phyloP scores from a whole-genome alignment of 2,888 invertebrate genomes.

The Lasioglossum marginatum region DNA sequence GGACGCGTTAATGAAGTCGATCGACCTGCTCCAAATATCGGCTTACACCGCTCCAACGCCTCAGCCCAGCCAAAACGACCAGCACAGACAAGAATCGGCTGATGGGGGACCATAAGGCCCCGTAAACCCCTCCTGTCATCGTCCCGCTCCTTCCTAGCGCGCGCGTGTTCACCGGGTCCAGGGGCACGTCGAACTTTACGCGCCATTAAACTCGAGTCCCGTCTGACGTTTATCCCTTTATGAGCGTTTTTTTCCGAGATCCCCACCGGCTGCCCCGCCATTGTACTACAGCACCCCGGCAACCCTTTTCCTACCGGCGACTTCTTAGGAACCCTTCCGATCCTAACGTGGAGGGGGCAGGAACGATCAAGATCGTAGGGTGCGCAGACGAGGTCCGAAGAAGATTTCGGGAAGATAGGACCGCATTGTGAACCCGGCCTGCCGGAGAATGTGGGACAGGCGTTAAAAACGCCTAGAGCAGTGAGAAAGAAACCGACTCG shows the following conservation, averaged over 20 bases:
- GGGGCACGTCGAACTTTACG: constrained; percentile 78
- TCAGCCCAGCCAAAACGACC: constrained; percentile 19
- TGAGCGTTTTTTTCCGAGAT: constrained; percentile 57
- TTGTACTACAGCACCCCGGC: constrained; percentile 56
- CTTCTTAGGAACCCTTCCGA: constrained; percentile 23
- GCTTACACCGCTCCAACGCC: constrained; percentile 45
- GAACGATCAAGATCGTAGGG: not conserved
- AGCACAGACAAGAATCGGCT: not conserved
- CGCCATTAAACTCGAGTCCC: constrained; percentile 82
- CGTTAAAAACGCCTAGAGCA: constrained; percentile 6
- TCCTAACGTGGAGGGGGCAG: not conserved
- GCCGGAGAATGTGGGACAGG: constrained; percentile 12
- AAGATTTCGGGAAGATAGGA: constrained; percentile 13
- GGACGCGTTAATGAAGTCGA: constrained; percentile 82
- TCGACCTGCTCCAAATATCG: constrained; percentile 77
- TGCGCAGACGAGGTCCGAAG: not conserved
- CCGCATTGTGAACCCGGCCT: constrained; percentile 3
- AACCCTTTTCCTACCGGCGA: constrained; percentile 61
- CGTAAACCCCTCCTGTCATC: constrained; percentile 52
- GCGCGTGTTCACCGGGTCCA: constrained; percentile 43
- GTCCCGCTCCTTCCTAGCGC: constrained; percentile 30
- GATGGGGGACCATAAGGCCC: constrained; percentile 20
- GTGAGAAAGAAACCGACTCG: not conserved
- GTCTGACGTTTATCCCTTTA: constrained; percentile 80
- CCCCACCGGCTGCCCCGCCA: constrained; percentile 35